These are phyloP conservation scores for Seriola aureovittata DNA, from an alignment of 2,113 vertebrate species.

Conservation along the genomic window DNA sequence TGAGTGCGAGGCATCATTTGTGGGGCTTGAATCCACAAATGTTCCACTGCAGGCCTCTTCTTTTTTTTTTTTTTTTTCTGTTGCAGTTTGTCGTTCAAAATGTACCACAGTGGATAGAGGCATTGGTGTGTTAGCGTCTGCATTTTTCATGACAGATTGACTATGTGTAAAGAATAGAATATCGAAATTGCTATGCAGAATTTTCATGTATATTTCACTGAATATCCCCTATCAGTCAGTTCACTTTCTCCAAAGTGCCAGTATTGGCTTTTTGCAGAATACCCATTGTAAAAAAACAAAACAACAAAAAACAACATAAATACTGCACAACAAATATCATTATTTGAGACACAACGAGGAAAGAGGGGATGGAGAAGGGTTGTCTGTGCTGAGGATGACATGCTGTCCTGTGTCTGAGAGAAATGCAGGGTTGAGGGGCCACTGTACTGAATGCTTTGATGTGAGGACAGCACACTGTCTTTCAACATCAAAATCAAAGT, in stretches of 20 bases:
- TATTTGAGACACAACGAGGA: slow-evolving; percentile 14
- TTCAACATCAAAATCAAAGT: slow-evolving; percentile 68
- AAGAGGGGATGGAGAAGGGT: slow-evolving; percentile 8
- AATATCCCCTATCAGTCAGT: not conserved
- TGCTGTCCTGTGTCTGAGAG: slow-evolving; percentile 38
- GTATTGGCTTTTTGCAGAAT: not conserved
- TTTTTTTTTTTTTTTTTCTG: slow-evolving; percentile 15
- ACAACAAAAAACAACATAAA: not conserved
- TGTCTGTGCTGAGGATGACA: slow-evolving; percentile 28
- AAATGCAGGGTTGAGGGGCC: slow-evolving; percentile 35
- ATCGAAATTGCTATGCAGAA: not conserved
- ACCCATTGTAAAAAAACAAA: not conserved
- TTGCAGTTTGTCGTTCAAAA: slow-evolving; percentile 33
- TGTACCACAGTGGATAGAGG: slow-evolving; percentile 23
- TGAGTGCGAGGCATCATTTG: not conserved
- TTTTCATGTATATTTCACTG: not conserved
- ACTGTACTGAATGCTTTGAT: slow-evolving; percentile 50
- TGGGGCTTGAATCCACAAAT: not conserved
- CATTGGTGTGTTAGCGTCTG: slow-evolving; percentile 40
- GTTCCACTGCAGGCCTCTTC: slow-evolving; percentile 32
- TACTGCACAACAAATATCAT: not conserved
- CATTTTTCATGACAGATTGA: slow-evolving; percentile 43
- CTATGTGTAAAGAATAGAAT: not conserved
- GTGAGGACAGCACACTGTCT: slow-evolving; percentile 59
- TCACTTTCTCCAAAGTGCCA: not conserved